Base-by-base conservation (phyloP, 2,113 vertebrate species). In the Pteronura brasiliensis region DNA sequence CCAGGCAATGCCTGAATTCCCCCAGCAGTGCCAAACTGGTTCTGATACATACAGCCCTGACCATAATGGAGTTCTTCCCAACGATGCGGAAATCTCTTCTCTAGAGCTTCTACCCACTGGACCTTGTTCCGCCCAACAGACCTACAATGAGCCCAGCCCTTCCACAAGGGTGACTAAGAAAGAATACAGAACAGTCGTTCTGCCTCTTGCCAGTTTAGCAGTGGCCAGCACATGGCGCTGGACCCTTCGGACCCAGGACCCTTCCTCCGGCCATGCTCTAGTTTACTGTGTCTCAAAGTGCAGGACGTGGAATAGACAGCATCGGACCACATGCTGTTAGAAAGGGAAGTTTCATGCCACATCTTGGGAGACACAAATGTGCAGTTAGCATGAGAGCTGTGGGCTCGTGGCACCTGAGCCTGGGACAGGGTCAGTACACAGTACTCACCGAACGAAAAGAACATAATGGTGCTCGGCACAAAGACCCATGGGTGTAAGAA, bases 401-500 rank as follows among this genome's bases (percentile, higher is more conserved):
- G 39, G 80, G 80, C 42, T 20, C 6, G 21, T 2, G 10, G 21
- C 34, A 65, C 31, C 47, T 6, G 74, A 49, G 34, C 11, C 88
- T 29, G 76, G 31, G 47, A 31, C 36, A 55, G 12, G 13, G 72
- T 2, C 1, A 3, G 25, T 10, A 31, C 17, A 31, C 9, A 25
- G 20, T 2, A 25, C 1, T 39, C 2, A 0, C 10, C 17, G 31
- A 21, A 29, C 17, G 31, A 27, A 63, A 27, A 55, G 13, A 29
- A 12, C 1, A 0, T 17, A 17, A 29, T 3, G 15, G 65, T 0
- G 29, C 42, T 36, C 1, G 21, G 81, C 31, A 11, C n/a, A 6
- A 29, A 86, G 10, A 3, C 9, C 76, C 55, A 13, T 27, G 25
- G 25, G 36, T 8, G 0, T 39, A 4, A 65, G 92, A 20, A 57